Evolutionary conservation across 2,797 vertebrate species (phyloP), one percentile per base, ranked within the genome.

Genomic region (Craterocephalus amniculus): DNA sequence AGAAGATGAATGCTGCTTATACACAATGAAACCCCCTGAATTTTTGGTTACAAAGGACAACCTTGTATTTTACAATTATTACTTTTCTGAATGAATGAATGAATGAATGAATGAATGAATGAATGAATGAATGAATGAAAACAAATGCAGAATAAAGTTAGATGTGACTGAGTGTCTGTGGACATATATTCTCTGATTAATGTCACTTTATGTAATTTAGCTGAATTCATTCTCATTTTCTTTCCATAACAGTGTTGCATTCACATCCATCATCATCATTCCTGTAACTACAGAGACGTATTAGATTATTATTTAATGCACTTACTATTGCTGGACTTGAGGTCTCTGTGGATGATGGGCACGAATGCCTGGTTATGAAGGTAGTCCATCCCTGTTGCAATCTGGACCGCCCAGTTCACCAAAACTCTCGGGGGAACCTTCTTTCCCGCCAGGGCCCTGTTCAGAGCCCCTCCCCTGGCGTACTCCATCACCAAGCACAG

Each of bases 321-420:
- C 96, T 97, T 92, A 98, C 96, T 96, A 80, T 98, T 97, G 93
- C 95, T 97, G 91, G 97, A 97, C 89, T 98, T 97, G 86, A 98
- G 95, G 91, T 98, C 97, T 76, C 96, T 92, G 91, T 97, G 96
- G 89, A 97, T 96, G 89, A 97, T 96, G 35, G 96, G 95, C 43
- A 98, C 96, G 0, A 96, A 93, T 0, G 96, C 96, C 83, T 96
- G 94, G 76, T 94, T 96, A 92, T 97, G 97, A 63, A 98, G 93
- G 91, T 97, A 97, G 91, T 96, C 95, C 96, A 97, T 98, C 83
- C 97, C 96, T 5, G 94, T 95, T 27, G 96, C 96, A 52, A 98
- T 93, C 92, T 98, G 96, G 72, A 98, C 96, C 0, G 96, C 97
- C 97, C 97, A 97, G 93, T 97, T 96, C 77, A 98, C 97, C 91